Base-by-base conservation (phyloP, 1,140 invertebrate species). In the Cydia amplana region DNA sequence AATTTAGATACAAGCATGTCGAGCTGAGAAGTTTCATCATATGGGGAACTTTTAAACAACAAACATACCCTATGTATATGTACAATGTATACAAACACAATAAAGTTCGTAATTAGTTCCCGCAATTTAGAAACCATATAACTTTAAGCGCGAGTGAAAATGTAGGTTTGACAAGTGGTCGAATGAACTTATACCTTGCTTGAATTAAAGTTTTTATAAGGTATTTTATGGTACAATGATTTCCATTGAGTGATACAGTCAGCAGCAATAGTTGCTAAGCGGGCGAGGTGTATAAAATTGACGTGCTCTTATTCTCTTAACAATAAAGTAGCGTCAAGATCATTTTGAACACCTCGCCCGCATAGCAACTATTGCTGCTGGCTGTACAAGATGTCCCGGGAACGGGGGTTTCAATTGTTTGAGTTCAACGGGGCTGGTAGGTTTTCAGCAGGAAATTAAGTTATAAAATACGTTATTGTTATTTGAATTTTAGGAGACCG, bases 21-120 rank as follows among this genome's bases (percentile, higher is more conserved):
- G 20, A 7, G 55, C 1, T 6, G 55, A 23, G 20, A 60, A 60
- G 55, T 60, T 60, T 60, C 55, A 23, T 60, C 6, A 6, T 55
- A 55, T 46, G 43, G 10, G 5, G 25, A 32, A 67, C 28, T 67
- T 12, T 36, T 67, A 32, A 67, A 4, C 25, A 67, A 64, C 63
- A 28, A 10, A 40, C 36, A 40, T 40, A 40, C 36, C 36, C 36
- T 40, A 40, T 40, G 4, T 32, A 32, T 40, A 20, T 64, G 20
- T 23, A 23, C n/a, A n/a, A n/a, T n/a, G 18, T 64, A 23, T 64
- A 60, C 20, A 60, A 60, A 70, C 16, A 36, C 23, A 67, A 32
- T 36, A n/a, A 40, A 70, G 65, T 70, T 36, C 65, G 18, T 43
- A 70, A 70, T 70, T 40, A 40, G 36, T 32, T 67, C 18, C 10